Evolutionary conservation across 2,113 vertebrate genomes (phyloP), one percentile per base, ranked within the genome.

Genomic region (Sula dactylatra): DNA sequence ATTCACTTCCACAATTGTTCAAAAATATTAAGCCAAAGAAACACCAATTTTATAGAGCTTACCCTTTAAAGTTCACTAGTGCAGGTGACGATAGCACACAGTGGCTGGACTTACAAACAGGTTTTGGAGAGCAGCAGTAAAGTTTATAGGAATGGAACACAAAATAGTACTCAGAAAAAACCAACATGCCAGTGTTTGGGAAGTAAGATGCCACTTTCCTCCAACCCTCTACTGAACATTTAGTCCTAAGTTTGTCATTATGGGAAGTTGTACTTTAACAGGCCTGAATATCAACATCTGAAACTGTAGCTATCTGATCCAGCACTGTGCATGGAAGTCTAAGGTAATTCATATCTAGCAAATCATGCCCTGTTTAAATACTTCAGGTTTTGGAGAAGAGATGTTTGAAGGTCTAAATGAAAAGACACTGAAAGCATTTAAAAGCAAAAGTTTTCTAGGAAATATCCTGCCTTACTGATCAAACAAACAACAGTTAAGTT

Each of bases 11-110:
- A 77, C 58, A 82, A 86, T 9, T 11, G 54, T 50, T 70, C 36
- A 87, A 80, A 90, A 82, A 77, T 22, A 76, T 24, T 36, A 91
- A 89, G 49, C 49, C 61, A 84, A 67, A n/a, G 54, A 80, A 92
- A 67, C 9, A 56, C 65, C 32, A 80, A 29, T 12, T 80, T 27
- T 50, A n/a, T 1, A 52, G 49, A 79, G 69, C 11, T 59, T 42
- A 86, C 11, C 61, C 77, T 82, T 88, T 45, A 49, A 81, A 88
- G 70, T 32, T 82, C 56, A 91, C 2, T 19, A 27, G 82, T 44
- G 40, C 50, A 49, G 62, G 21, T 80, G 32, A 67, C 0, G 5
- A 67, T 1, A 56, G 61, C 83, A 89, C 7, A 8, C 10, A 18
- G 40, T 1, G 26, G 47, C n/a, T 78, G 52, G 31, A 55, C 26